Conservation (phyloP, 2,113 vertebrate genomes). For the Lasiurus borealis region DNA sequence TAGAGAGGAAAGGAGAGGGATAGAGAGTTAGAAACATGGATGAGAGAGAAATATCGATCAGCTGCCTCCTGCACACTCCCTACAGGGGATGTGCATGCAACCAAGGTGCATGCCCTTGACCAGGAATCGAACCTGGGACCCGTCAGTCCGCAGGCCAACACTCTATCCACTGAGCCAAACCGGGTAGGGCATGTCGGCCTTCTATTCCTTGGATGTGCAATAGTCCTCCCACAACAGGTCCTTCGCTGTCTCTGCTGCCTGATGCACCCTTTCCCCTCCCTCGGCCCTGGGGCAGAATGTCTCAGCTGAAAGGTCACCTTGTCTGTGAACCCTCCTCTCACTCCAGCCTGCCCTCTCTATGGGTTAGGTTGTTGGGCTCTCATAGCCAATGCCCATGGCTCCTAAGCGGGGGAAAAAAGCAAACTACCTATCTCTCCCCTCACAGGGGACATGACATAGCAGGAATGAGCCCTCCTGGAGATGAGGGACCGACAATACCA, state of each 20-base stretch:
- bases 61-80: no score
- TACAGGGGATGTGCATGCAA: no score
- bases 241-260: background rate
- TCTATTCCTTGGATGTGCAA: background rate
- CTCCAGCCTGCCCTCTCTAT: background rate
- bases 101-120: no score
- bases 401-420: background rate
- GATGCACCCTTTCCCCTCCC: no score
- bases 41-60: no score
- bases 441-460: background rate
- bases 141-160: no score
- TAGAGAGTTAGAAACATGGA: no score
- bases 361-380: background rate
- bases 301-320: background rate
- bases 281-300: background rate
- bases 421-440: background rate
- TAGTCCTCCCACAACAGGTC: background rate
- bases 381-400: background rate
- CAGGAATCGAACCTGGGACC: no score
- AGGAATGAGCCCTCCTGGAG: background rate
- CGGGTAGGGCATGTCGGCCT: no score
- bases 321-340: background rate
- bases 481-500: background rate
- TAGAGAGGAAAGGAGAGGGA: no score
- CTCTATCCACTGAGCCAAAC: no score